Conservation (phyloP, 2,797 vertebrate species). For the Cuculus canorus region DNA sequence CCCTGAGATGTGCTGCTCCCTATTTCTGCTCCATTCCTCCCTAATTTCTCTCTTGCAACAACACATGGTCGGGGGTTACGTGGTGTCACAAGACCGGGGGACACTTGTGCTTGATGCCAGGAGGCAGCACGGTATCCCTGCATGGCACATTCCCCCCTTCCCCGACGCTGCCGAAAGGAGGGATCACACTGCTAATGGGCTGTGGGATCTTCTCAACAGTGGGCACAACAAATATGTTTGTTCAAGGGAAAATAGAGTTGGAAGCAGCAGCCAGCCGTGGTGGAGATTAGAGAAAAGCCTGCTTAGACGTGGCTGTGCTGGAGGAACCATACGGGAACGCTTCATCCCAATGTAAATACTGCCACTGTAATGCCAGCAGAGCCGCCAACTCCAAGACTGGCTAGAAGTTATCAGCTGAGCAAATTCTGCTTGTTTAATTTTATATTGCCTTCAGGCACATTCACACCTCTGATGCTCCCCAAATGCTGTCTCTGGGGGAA, state of each 20-base stretch:
- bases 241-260: background rate
- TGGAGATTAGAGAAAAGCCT: background rate
- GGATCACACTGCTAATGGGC: background rate
- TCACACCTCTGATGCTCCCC: background rate
- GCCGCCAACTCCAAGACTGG: accelerated
- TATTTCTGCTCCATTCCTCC: background rate
- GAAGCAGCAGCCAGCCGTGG: background rate
- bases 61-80: accelerated
- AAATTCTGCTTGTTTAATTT: background rate
- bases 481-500: background rate
- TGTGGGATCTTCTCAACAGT: accelerated
- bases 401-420: background rate
- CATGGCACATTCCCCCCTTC: accelerated
- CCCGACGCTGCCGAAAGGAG: background rate
- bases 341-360: background rate
- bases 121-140: background rate
- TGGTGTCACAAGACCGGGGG: accelerated
- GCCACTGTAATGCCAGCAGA: background rate
- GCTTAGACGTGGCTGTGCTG: accelerated
- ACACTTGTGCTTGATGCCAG: background rate
- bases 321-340: background rate
- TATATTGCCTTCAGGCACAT: background rate
- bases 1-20: background rate
- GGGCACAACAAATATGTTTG: accelerated
- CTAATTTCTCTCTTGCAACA: background rate